Conservation (phyloP, 2,888 invertebrate species). For the Melipona bicolor region DNA sequence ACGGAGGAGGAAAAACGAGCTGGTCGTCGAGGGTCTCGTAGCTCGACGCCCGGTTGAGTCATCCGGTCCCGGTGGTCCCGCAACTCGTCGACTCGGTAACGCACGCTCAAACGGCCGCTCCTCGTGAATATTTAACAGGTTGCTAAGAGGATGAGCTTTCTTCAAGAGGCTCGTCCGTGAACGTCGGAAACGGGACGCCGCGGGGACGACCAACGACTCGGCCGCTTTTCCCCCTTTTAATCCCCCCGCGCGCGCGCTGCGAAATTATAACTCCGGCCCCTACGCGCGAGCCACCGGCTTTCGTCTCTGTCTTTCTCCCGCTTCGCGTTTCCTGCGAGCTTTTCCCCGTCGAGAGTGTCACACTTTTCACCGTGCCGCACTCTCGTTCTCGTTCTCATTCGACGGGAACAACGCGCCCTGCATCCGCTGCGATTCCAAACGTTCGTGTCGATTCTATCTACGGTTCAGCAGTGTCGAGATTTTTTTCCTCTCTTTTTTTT, state of each 20-base stretch:
- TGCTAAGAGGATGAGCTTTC: slow-evolving; percentile 70
- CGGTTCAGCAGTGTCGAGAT: not conserved
- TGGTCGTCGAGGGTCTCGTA: slow-evolving; percentile 41
- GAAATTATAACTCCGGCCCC: slow-evolving; percentile 49
- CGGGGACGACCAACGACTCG: slow-evolving; percentile 37
- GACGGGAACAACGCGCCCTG: slow-evolving; percentile 19
- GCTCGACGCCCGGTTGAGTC: slow-evolving; percentile 25
- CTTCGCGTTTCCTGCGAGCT: not conserved
- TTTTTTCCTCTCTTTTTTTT: not conserved
- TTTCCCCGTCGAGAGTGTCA: slow-evolving; percentile 30
- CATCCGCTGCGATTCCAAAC: not conserved
- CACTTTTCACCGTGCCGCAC: slow-evolving; percentile 36
- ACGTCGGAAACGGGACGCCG: slow-evolving; percentile 40
- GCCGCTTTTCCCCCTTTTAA: slow-evolving; percentile 41
- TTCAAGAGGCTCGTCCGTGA: slow-evolving; percentile 43
- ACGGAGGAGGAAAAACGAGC: slow-evolving; percentile 27
- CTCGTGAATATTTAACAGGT: slow-evolving; percentile 73
- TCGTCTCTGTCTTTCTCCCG: not conserved
- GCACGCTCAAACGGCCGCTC: slow-evolving; percentile 62
- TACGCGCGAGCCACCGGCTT: slow-evolving; percentile 13
- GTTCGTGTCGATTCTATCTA: not conserved
- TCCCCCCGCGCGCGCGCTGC: slow-evolving; percentile 8
- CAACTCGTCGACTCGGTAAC: slow-evolving; percentile 58
- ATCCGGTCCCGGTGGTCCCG: slow-evolving; percentile 42
- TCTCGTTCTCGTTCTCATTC: slow-evolving; percentile 42